Base-by-base conservation (phyloP, 2,888 invertebrate species). In the Epistrophella euchroma region DNA sequence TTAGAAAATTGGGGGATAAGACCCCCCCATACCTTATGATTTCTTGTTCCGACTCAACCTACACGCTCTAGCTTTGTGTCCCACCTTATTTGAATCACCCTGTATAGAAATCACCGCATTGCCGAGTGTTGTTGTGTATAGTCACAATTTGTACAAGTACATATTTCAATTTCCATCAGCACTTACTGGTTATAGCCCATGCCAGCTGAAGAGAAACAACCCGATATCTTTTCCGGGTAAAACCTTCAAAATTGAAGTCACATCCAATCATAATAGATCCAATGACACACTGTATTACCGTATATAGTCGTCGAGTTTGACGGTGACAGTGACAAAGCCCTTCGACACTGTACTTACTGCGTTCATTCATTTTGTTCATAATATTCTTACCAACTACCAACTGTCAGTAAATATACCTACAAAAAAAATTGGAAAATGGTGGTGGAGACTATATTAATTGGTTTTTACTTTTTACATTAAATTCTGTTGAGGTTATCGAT, bases 401-500 rank as follows among this genome's bases (percentile, higher is more conserved):
- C 15, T 19, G 25, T 28, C 13, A 28, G 19, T 66, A 75, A 52
- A 55, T 66, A 60, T 22, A 73, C 45, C n/a, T n/a, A n/a, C n/a
- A n/a, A 73, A 40, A 47, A 3, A 58, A 37, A 50, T 55, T 6
- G 28, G 37, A n/a, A 17, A 47, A 28, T 13, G 11, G 15, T n/a
- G 32, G 47, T 32, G 17, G 25, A 37, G 68, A 62, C 43, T 73
- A 73, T 73, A 73, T 78, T 83, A 73, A 83, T 78, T 73, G 76
- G 78, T 64, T 64, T 64, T 64, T 62, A n/a, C 45, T 45, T n/a
- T n/a, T n/a, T 62, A 13, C 47, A 56, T 71, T 71, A 76, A 73
- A 83, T 78, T 78, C 56, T 73, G 73, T 70, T 83, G 62, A 55
- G 83, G 55, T 78, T 83, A 83, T 78, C 68, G 83, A 78, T n/a